Conservation (phyloP, 2,797 vertebrate species). For the Chelon auratus region DNA sequence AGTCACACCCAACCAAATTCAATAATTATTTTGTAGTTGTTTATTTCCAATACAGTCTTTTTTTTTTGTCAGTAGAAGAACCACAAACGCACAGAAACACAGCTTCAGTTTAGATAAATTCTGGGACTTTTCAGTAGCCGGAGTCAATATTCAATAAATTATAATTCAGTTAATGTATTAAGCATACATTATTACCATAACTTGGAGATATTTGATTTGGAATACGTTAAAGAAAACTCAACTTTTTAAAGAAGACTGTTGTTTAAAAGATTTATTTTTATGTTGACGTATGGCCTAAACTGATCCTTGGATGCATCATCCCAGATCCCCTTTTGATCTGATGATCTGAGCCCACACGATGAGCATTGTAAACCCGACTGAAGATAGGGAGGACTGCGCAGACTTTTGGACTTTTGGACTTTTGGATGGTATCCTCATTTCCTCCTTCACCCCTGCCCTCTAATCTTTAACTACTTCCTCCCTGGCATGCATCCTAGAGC, state of each 20-base stretch:
- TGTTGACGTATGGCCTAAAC: not conserved
- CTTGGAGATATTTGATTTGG: too few species aligned
- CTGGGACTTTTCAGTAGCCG: too few species aligned
- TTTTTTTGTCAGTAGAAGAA: not conserved
- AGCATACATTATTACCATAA: too few species aligned
- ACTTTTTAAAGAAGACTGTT: not conserved
- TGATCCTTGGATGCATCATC: constrained; percentile 5
- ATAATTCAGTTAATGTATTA: too few species aligned
- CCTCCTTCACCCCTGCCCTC: constrained; percentile 61
- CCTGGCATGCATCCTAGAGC: constrained; percentile 48
- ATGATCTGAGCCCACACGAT: not conserved
- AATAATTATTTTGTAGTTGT: not conserved
- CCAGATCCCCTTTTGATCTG: constrained; percentile 23
- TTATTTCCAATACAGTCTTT: too few species aligned
- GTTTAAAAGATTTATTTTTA: not conserved
- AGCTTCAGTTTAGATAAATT: not conserved
- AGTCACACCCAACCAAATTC: not conserved
- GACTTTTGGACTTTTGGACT: constrained; percentile 9
- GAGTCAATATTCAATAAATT: too few species aligned
- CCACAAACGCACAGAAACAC: not conserved
- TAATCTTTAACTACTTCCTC: constrained; percentile 69
- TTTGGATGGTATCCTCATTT: constrained; percentile 62
- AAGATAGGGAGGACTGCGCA: not conserved
- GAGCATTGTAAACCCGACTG: constrained; percentile 3
- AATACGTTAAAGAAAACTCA: too few species aligned